Percentiles rank a stretch among this genome's conserved stretches.
These are phyloP conservation scores for Littorina saxatilis DNA, from an alignment of 1,140 invertebrate genomes.

Conservation along the genomic window DNA sequence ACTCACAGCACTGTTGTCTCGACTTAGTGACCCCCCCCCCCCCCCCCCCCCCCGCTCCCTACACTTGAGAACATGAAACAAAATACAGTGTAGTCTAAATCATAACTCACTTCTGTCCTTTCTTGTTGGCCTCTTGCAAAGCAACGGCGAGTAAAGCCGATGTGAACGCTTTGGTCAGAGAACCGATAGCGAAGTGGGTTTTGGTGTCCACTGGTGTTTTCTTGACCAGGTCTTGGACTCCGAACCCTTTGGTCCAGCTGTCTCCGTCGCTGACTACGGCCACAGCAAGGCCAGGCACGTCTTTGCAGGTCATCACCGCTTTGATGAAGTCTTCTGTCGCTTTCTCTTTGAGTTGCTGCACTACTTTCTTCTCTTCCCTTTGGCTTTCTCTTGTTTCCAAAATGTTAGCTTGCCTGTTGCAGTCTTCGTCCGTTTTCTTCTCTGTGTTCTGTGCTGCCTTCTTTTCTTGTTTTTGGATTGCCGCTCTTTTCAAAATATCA, in stretches of 20 bases:
- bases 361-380: too few species aligned
- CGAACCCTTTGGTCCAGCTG: constrained; percentile 49
- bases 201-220: constrained; percentile 23
- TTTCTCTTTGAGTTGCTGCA: constrained; percentile 11
- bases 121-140: constrained; percentile 31
- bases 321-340: constrained; percentile 8
- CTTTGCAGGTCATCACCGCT: constrained; percentile 27
- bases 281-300: constrained; percentile 47
- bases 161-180: constrained; percentile 52
- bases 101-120: neutral
- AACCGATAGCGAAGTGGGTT: constrained; percentile 48
- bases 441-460: too few species aligned
- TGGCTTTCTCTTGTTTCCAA: too few species aligned
- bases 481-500: too few species aligned
- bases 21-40: neutral
- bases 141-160: constrained; percentile 44
- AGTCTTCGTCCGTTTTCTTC: too few species aligned
- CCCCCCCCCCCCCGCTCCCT: neutral
- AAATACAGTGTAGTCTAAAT: neutral
- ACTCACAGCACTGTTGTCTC: neutral
- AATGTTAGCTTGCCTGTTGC: too few species aligned
- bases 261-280: constrained; percentile 47
- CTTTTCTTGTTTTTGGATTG: too few species aligned
- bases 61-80: neutral
- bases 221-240: constrained; percentile 35